These are phyloP conservation scores for Petrocephalus sullivani DNA, from an alignment of 2,797 vertebrate species.

Conservation along the genomic window DNA sequence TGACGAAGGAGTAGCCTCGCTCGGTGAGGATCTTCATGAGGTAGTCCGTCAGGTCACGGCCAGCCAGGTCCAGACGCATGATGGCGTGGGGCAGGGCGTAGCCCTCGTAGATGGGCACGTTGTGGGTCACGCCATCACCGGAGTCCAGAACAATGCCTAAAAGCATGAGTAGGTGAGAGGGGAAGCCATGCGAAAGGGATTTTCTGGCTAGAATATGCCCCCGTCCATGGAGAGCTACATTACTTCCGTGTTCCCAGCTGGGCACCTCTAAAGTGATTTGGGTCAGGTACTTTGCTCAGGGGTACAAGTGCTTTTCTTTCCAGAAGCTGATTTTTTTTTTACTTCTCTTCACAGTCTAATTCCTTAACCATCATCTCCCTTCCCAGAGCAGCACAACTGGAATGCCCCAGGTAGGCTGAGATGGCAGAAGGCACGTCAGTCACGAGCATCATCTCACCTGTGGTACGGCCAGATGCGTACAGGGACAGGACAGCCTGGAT, in stretches of 20 bases:
- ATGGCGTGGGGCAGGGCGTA: slow-evolving; percentile 63
- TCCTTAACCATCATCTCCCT: background rate
- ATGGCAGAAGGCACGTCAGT: background rate
- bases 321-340: background rate
- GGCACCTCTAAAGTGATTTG: slow-evolving; percentile 1
- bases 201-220: background rate
- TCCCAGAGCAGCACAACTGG: background rate
- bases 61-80: slow-evolving; percentile 61
- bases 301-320: background rate
- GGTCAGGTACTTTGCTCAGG: background rate
- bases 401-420: background rate
- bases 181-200: background rate
- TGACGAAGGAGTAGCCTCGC: slow-evolving; percentile 63
- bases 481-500: slow-evolving; percentile 70
- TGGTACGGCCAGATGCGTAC: slow-evolving; percentile 64
- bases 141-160: slow-evolving; percentile 64
- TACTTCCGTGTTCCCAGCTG: background rate
- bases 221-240: background rate
- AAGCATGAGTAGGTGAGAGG: background rate
- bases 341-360: slow-evolving; percentile 7
- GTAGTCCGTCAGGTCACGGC: slow-evolving; percentile 63
- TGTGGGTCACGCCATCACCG: slow-evolving; percentile 63
- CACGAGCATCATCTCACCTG: slow-evolving; percentile 46
- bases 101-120: slow-evolving; percentile 62
- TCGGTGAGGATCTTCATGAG: slow-evolving; percentile 68